Conservation (phyloP, 2,113 vertebrate genomes). For the Rhineura floridana region DNA sequence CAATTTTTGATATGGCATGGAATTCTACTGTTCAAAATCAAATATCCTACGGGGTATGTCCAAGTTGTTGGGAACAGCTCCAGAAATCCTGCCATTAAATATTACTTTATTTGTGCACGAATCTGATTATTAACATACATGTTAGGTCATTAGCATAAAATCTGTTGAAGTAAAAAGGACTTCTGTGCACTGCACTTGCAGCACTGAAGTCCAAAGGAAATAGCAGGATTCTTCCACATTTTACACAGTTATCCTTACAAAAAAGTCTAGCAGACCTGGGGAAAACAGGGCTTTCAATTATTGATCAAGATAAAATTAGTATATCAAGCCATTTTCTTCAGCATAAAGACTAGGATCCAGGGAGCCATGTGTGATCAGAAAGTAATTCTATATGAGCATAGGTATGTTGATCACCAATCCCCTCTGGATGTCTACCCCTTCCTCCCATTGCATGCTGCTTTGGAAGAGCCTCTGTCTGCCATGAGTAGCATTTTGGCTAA, state of each 20-base stretch:
- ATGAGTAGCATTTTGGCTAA: not conserved
- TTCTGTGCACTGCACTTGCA: not conserved
- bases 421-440: not conserved
- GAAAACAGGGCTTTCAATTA: not conserved
- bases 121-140: not conserved
- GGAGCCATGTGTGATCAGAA: not conserved
- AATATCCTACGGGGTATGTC: not conserved
- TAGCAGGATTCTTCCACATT: not conserved
- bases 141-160: not conserved
- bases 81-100: not conserved
- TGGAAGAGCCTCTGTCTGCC: no score
- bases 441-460: no score
- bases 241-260: not conserved
- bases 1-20: not conserved
- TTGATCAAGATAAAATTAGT: not conserved
- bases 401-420: not conserved
- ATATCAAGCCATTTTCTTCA: not conserved
- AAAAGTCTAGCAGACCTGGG: conserved; percentile 10
- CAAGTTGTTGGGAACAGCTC: not conserved
- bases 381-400: not conserved
- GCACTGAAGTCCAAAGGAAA: not conserved
- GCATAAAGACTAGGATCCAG: not conserved
- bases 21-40: not conserved
- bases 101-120: not conserved
- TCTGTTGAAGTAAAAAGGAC: not conserved